Conservation (phyloP, 2,797 vertebrate species). For the Platyrinchus mystaceus region DNA sequence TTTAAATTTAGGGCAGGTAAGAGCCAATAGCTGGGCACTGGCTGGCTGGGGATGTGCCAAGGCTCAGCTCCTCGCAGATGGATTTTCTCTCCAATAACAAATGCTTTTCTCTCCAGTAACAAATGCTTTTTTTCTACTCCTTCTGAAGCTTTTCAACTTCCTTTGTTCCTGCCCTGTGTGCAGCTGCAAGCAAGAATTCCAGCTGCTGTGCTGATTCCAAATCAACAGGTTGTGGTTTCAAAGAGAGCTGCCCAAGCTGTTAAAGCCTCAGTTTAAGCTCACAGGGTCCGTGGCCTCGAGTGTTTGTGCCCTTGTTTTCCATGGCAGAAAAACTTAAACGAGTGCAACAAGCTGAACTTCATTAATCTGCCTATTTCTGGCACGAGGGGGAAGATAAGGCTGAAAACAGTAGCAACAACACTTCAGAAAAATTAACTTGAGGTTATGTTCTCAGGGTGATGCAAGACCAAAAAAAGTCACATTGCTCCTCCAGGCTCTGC, state of each 20-base stretch:
- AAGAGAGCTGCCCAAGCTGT: neutral
- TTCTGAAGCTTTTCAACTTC: constrained; percentile 55
- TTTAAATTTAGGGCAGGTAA: constrained; percentile 64
- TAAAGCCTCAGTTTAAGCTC: neutral
- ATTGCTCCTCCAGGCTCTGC: constrained; percentile 54
- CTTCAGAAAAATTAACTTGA: constrained; percentile 62
- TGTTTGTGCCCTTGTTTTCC: constrained; percentile 8
- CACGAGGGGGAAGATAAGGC: constrained; percentile 27
- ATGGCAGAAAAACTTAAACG: neutral
- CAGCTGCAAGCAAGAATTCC: constrained; percentile 41
- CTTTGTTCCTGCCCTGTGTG: constrained; percentile 47
- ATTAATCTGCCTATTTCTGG: constrained; percentile 47
- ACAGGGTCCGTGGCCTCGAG: neutral
- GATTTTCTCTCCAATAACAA: constrained; percentile 49
- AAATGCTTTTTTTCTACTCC: constrained; percentile 27
- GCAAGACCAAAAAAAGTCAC: constrained; percentile 56
- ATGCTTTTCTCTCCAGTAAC: constrained; percentile 19
- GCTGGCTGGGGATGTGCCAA: constrained; percentile 15
- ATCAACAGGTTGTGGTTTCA: constrained; percentile 48
- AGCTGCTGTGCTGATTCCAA: constrained; percentile 29
- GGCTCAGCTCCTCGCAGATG: constrained; percentile 14
- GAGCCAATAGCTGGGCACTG: neutral
- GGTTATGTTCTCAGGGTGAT: constrained; percentile 59
- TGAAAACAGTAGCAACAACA: constrained; percentile 51
- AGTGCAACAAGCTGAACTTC: constrained; percentile 15